Percentiles rank a stretch among this genome's conserved stretches.
phyloP scores from a whole-genome alignment of 2,797 vertebrate species.

The Rhinatrema bivittatum region DNA sequence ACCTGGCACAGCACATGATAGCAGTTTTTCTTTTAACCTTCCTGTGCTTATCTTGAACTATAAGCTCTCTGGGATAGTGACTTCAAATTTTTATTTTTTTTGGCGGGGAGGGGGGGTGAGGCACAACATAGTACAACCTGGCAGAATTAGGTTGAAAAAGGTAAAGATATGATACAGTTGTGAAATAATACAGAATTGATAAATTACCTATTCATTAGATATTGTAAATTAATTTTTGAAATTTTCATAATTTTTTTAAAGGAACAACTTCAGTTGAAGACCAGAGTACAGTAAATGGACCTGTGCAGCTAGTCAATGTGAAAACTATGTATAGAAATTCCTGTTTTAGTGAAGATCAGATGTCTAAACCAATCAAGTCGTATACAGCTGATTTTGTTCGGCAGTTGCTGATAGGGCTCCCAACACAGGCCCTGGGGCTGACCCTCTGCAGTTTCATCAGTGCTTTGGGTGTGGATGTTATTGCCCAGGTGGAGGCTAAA shows the following conservation, averaged over 20 bases:
- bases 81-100: too few relatives aligned
- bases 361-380: constrained; percentile 90
- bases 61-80: too few relatives aligned
- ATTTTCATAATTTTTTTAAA: constrained; percentile 30
- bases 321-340: constrained; percentile 80
- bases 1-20: too few relatives aligned
- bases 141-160: too few relatives aligned
- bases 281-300: constrained; percentile 76
- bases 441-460: constrained; percentile 90
- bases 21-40: too few relatives aligned
- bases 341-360: constrained; percentile 88
- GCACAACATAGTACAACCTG: too few relatives aligned
- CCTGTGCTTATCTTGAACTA: too few relatives aligned
- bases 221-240: too few relatives aligned
- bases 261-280: constrained; percentile 71
- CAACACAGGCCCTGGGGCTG: constrained; percentile 85
- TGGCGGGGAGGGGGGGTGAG: too few relatives aligned
- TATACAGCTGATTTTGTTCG: constrained; percentile 95
- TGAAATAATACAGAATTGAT: too few relatives aligned
- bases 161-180: too few relatives aligned
- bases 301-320: constrained; percentile 69
- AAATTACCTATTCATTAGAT: too few relatives aligned
- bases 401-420: constrained; percentile 89
- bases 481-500: constrained; percentile 90
- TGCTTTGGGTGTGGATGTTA: constrained; percentile 82